Base-by-base conservation (phyloP, 2,797 vertebrate species). In the Takifugu rubripes region DNA sequence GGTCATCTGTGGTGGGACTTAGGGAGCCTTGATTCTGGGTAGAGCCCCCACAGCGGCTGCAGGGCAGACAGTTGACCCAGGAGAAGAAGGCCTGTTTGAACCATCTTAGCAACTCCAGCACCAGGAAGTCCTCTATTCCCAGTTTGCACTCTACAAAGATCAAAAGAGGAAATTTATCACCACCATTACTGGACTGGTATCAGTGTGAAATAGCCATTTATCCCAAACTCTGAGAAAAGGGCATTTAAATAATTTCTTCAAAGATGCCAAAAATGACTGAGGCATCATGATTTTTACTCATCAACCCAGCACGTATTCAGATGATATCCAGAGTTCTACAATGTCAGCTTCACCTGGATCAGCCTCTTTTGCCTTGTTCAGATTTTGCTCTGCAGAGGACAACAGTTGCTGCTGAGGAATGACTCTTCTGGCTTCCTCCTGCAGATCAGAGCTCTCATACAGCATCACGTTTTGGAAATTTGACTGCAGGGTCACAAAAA, bases 31-130 rank as follows among this genome's bases (percentile, higher is more conserved):
- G 72, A 17, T 86, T 61, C 52, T 87, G 78, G 12, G 97, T 99
- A 5, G 60, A 56, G 16, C 93, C 93, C 63, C 92, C 91, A 67
- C 97, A 99, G 16, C 56, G 87, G 62, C 79, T 90, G 75, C 97
- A 99, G 21, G 89, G 87, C 60, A 98, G 82, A 59, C 50, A 84
- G 87, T 98, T 84, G 26, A 99, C 95, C 97, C 97, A 99, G 14
- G 75, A 89, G 79, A 98, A 98, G 90, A 98, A 99, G 29, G 94
- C 90, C 54, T 85, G 83, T 77, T 99, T 99, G 90, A 98, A 99
- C 97, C 97, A 99, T 31, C 90, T 79, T 58, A 98, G 88, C 65
- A 99, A 84, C 75, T 98, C 95, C 82, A 99, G 74, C 77, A 97
- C 66, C 79, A 98, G 77, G 72, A 97, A 93, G 67, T 98, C 97